These are phyloP conservation scores for Crenichthys baileyi DNA, from an alignment of 2,797 vertebrate genomes.

Conservation along the genomic window DNA sequence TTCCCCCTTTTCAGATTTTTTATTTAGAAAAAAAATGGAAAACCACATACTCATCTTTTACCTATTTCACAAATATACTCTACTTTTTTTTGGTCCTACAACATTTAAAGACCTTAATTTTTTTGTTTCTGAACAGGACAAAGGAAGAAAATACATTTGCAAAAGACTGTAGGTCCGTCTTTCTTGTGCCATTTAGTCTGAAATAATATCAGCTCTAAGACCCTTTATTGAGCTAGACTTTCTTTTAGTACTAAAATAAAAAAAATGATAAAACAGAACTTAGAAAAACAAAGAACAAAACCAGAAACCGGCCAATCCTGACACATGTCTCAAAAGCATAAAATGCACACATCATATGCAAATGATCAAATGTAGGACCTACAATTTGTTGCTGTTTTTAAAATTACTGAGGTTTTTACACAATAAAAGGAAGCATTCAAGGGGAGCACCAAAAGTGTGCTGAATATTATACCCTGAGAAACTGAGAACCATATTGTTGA, in stretches of 20 bases:
- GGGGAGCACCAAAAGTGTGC: background rate
- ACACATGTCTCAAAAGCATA: background rate
- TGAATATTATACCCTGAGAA: background rate
- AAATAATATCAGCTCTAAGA: background rate
- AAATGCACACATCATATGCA: background rate
- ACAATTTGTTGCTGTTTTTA: background rate
- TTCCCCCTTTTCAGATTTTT: no score
- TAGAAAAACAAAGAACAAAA: background rate
- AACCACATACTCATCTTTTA: background rate
- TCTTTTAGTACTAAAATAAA: background rate
- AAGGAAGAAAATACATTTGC: background rate
- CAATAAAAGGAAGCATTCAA: constrained; percentile 1
- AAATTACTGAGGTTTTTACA: background rate
- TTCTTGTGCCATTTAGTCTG: background rate
- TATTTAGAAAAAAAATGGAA: background rate
- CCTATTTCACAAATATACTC: background rate
- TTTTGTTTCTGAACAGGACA: background rate
- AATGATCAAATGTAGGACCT: constrained; percentile 6
- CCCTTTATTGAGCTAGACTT: background rate
- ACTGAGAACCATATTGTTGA: background rate
- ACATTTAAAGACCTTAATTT: background rate
- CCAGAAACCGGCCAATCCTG: background rate
- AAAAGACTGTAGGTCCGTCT: no score
- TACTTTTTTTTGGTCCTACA: background rate
- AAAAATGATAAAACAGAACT: background rate